Conservation (phyloP, 1,140 invertebrate genomes). For the Gryon sp. region DNA sequence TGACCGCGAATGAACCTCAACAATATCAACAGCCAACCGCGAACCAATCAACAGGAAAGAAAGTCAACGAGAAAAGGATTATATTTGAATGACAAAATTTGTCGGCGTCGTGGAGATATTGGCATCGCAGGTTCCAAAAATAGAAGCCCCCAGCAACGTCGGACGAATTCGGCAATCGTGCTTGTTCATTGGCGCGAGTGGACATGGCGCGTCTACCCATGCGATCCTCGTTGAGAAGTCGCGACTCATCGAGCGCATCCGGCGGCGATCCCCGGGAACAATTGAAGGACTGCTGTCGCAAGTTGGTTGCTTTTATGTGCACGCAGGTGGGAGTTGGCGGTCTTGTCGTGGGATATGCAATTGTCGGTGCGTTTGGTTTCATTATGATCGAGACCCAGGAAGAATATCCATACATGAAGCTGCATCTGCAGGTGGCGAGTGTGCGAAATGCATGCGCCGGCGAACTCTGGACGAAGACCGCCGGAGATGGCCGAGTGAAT, state of each 20-base stretch:
- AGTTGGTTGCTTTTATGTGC: slow-evolving; percentile 93
- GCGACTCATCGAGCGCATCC: slow-evolving; percentile 84
- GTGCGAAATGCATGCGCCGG: slow-evolving; percentile 81
- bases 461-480: slow-evolving; percentile 86
- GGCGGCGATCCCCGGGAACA: slow-evolving; percentile 85
- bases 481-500: slow-evolving; percentile 81
- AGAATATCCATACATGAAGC: slow-evolving; percentile 79
- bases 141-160: slow-evolving; percentile 20
- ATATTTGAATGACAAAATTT: no score
- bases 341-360: slow-evolving; percentile 95
- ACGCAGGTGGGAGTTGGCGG: slow-evolving; percentile 97
- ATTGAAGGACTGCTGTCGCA: slow-evolving; percentile 90
- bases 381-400: slow-evolving; percentile 89
- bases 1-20: no score
- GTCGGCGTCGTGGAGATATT: no score
- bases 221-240: slow-evolving; percentile 82
- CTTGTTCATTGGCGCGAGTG: not conserved
- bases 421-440: slow-evolving; percentile 73
- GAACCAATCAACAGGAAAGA: no score
- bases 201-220: slow-evolving; percentile 68
- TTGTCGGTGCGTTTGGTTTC: slow-evolving; percentile 96
- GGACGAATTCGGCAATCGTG: slow-evolving; percentile 11
- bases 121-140: no score
- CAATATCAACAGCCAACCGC: no score
- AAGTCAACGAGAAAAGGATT: no score